Percentiles rank a stretch among this genome's conserved stretches.
phyloP scores from a whole-genome alignment of 2,888 invertebrate genomes.

The Rotaria sp. region DNA sequence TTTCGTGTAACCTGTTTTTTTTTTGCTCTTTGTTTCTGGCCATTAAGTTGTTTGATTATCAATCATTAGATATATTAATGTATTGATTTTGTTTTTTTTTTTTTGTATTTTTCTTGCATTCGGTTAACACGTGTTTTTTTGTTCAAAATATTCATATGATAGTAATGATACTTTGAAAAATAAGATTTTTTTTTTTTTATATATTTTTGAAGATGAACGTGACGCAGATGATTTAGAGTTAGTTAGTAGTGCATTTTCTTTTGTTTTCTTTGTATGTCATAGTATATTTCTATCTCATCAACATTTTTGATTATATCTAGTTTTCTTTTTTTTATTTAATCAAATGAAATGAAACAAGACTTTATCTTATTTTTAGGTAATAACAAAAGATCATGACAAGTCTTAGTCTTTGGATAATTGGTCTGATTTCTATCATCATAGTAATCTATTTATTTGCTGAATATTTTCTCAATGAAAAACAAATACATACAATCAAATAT shows the following conservation, averaged over 20 bases:
- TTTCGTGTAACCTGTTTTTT: neutral
- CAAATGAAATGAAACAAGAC: neutral
- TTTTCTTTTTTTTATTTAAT: neutral
- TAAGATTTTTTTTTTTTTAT: no score
- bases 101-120: neutral
- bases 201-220: no score
- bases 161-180: neutral
- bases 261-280: neutral
- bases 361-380: neutral
- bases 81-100: neutral
- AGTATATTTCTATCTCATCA: neutral
- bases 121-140: neutral
- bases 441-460: neutral
- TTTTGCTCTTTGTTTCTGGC: neutral
- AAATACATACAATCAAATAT: neutral
- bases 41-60: neutral
- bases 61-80: neutral
- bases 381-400: neutral
- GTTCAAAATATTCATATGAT: neutral
- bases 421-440: neutral
- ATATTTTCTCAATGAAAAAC: constrained; percentile 1
- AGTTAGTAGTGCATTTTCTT: no score
- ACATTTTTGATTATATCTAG: neutral
- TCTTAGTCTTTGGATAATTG: neutral
- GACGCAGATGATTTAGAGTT: no score